Percentiles rank a stretch among this genome's conserved stretches.
phyloP scores from a whole-genome alignment of 2,113 vertebrate genomes.

The Noturus placidus region DNA sequence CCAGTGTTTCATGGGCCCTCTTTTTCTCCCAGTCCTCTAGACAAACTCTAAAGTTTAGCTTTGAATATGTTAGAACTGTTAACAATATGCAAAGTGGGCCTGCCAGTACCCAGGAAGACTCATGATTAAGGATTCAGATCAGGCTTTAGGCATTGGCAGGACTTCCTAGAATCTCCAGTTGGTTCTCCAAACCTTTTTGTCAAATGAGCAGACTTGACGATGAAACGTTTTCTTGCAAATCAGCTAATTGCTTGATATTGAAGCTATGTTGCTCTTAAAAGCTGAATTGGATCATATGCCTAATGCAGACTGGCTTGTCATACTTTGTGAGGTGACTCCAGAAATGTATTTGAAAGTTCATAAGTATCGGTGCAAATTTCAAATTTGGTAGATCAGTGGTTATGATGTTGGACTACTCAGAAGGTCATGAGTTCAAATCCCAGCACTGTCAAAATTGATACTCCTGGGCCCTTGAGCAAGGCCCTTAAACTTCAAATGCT shows the following conservation, averaged over 20 bases:
- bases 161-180: slow-evolving; percentile 65
- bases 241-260: neutral
- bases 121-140: slow-evolving; percentile 79
- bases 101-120: slow-evolving; percentile 60
- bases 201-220: slow-evolving; percentile 74
- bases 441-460: too few species aligned
- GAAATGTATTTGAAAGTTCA: neutral
- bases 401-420: too few species aligned
- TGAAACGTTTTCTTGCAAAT: neutral
- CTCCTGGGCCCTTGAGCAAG: too few species aligned
- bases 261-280: neutral
- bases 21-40: slow-evolving; percentile 52
- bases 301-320: neutral
- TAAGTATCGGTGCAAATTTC: too few species aligned
- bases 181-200: slow-evolving; percentile 76
- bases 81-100: slow-evolving; percentile 71
- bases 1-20: slow-evolving; percentile 62
- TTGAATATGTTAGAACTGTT: slow-evolving; percentile 72
- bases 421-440: too few species aligned
- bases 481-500: too few species aligned
- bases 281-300: neutral
- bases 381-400: too few species aligned
- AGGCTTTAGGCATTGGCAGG: slow-evolving; percentile 60
- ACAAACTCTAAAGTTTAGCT: slow-evolving; percentile 68
- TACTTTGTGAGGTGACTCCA: neutral